Evolutionary conservation across 30 jellyfish, hydroid and myxozoan genomes (phyloP).

Genomic region (Nemopilema nomurai): DNA sequence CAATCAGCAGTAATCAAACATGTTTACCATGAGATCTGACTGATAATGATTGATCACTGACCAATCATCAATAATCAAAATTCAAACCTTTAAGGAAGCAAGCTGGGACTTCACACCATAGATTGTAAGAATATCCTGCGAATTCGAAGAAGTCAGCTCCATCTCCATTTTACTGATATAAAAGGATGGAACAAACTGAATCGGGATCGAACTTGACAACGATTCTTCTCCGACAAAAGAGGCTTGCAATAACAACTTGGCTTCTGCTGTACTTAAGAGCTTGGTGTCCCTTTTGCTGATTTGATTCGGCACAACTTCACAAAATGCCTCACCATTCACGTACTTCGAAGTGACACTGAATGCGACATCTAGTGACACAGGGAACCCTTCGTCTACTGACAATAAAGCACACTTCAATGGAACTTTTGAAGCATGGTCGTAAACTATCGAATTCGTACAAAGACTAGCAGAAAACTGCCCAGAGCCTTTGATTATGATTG

Average conservation of each 20-base stretch:
- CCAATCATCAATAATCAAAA: too few species aligned
- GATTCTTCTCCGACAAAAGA: conserved; percentile 20
- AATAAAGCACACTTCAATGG: conserved; percentile 39
- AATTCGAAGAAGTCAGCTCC: conserved; percentile 5
- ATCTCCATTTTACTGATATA: conserved; percentile 1
- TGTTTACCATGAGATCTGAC: too few species aligned
- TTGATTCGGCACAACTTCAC: conserved; percentile 42
- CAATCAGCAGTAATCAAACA: too few species aligned
- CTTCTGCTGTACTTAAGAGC: not conserved
- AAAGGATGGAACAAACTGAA: conserved; percentile 34
- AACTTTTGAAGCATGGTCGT: not conserved
- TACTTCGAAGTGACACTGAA: conserved; percentile 38
- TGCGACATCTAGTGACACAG: not conserved
- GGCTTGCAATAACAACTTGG: conserved; percentile 22
- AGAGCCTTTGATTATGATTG: not conserved
- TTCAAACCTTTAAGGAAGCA: not conserved
- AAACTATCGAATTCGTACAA: not conserved
- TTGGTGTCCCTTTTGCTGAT: not conserved
- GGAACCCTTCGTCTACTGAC: conserved; percentile 4
- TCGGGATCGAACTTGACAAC: not conserved
- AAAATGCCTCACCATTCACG: conserved; percentile 51
- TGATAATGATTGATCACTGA: too few species aligned
- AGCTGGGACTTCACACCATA: conserved; percentile 15
- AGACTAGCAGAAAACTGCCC: not conserved
- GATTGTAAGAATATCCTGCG: conserved; percentile 1